phyloP scores from a whole-genome alignment of 2,113 vertebrate genomes.

The Atherinomorus stipes region DNA sequence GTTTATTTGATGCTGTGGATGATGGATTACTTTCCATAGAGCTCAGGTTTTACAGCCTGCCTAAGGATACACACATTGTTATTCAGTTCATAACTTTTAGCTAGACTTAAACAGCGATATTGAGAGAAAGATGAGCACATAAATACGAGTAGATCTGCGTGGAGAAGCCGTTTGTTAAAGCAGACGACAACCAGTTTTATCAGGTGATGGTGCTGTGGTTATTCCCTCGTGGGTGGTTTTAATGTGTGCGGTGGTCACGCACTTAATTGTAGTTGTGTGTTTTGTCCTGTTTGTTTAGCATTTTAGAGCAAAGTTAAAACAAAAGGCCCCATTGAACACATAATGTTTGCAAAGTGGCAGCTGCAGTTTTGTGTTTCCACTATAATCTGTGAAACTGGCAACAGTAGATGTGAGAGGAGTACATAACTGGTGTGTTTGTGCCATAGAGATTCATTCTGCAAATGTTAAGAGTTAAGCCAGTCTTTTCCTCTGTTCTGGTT shows the following conservation, averaged over 20 bases:
- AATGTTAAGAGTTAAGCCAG: too few species aligned
- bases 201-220: neutral
- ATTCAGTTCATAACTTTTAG: constrained; percentile 37
- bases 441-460: too few species aligned
- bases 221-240: neutral
- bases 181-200: neutral
- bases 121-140: neutral
- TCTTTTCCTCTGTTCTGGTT: too few species aligned
- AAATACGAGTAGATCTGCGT: neutral
- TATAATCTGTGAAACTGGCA: too few species aligned
- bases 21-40: constrained; percentile 7
- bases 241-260: neutral
- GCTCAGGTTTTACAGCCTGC: constrained; percentile 9
- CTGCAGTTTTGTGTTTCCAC: neutral
- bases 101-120: constrained; percentile 17
- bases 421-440: too few species aligned
- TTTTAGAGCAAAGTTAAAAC: too few species aligned
- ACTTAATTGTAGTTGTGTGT: neutral
- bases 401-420: too few species aligned
- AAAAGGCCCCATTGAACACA: neutral
- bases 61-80: constrained; percentile 34
- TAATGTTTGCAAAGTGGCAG: neutral
- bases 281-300: neutral
- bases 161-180: too few species aligned
- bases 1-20: constrained; percentile 10